phyloP scores from a whole-genome alignment of 1,140 invertebrate species.

The Drosophila sucinea region DNA sequence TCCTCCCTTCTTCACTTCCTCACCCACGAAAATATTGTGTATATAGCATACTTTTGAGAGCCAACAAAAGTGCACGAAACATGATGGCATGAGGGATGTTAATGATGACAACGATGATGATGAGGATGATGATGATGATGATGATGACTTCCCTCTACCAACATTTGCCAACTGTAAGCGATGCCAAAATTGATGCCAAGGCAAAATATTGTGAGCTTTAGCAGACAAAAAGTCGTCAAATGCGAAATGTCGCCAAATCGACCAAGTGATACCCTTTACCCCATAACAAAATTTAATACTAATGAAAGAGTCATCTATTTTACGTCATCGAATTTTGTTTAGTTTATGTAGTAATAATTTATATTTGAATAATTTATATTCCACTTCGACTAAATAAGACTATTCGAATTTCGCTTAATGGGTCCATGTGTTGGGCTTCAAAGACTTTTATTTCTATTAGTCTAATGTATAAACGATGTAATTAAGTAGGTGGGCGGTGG shows the following conservation, averaged over 20 bases:
- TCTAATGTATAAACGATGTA: slow-evolving; percentile 20
- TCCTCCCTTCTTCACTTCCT: neutral
- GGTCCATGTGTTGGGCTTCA: no score
- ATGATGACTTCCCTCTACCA: slow-evolving; percentile 4
- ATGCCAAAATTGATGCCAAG: slow-evolving; percentile 75
- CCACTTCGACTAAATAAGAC: neutral
- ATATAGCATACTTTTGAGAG: slow-evolving; percentile 60
- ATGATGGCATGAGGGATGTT: slow-evolving; percentile 15
- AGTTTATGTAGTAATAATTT: no score
- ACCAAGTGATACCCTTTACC: neutral
- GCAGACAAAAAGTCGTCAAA: neutral
- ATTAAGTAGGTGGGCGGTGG: neutral
- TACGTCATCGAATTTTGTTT: no score
- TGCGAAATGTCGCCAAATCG: neutral
- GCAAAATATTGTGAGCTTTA: slow-evolving; percentile 30
- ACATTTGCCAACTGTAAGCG: slow-evolving; percentile 60
- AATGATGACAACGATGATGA: slow-evolving; percentile 21
- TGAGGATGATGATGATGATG: slow-evolving; percentile 37
- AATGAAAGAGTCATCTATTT: no score
- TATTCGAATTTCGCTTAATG: no score
- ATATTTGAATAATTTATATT: no score
- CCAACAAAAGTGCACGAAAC: slow-evolving; percentile 42
- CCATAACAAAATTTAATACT: no score
- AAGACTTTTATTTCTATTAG: neutral
- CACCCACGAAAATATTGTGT: neutral